phyloP scores from a whole-genome alignment of 2,888 invertebrate species.

The Drosophila yooni region DNA sequence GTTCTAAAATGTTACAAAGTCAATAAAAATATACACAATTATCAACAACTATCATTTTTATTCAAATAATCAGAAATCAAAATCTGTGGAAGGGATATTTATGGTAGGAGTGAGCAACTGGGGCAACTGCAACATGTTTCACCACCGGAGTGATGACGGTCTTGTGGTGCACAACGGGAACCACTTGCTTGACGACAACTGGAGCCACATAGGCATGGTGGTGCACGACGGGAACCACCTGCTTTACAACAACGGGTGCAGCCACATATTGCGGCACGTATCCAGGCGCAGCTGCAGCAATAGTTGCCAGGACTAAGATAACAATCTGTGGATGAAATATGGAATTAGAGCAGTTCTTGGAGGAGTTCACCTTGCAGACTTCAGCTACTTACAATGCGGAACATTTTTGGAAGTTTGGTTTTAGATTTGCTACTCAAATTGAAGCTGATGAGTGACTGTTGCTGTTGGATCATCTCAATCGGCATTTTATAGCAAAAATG shows the following conservation, averaged over 20 bases:
- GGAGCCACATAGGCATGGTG: neutral
- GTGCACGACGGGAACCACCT: neutral
- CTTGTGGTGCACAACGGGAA: neutral
- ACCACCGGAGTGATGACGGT: neutral
- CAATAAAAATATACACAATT: neutral
- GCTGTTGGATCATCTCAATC: neutral
- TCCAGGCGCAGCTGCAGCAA: neutral
- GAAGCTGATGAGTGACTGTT: neutral
- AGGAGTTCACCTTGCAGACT: neutral
- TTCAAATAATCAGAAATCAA: neutral
- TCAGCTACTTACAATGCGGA: neutral
- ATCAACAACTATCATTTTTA: neutral
- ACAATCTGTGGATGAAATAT: neutral
- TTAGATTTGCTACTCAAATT: neutral
- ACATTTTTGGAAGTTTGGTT: neutral
- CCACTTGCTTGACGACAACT: neutral
- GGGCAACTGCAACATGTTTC: neutral
- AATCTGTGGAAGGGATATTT: neutral
- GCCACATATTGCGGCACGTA: neutral
- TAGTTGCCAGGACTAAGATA: neutral
- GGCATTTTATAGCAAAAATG: neutral
- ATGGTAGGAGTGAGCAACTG: neutral
- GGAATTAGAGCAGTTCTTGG: neutral
- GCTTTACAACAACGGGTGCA: neutral
- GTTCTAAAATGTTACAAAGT: neutral